phyloP scores from a whole-genome alignment of 2,888 invertebrate genomes.

The Xylophagus ater region DNA sequence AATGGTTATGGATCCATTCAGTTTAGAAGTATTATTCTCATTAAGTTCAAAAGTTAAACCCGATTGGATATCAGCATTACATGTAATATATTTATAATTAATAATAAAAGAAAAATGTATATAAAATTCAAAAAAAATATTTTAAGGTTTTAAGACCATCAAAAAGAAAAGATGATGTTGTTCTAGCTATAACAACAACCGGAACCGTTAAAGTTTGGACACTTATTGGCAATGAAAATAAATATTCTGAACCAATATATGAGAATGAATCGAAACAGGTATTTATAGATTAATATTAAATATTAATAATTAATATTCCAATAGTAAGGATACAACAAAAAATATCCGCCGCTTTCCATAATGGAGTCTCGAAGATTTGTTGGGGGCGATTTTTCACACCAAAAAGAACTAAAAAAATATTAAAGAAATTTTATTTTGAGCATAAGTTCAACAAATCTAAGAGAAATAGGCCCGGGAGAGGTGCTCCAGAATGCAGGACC shows the following conservation, averaged over 20 bases:
- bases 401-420: too few species aligned
- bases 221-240: constrained; percentile 75
- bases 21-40: constrained; percentile 82
- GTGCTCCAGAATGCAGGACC: too few species aligned
- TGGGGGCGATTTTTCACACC: too few species aligned
- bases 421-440: too few species aligned
- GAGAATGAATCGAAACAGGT: constrained; percentile 93
- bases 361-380: too few species aligned
- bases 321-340: background rate
- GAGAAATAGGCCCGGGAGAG: too few species aligned
- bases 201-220: constrained; percentile 98
- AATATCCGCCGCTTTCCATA: too few species aligned
- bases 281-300: background rate
- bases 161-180: constrained; percentile 86
- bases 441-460: too few species aligned
- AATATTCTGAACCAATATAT: constrained; percentile 76
- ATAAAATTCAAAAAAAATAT: too few species aligned
- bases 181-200: constrained; percentile 87
- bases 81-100: constrained; percentile 46
- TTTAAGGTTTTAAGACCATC: constrained; percentile 53
- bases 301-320: background rate
- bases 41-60: constrained; percentile 91
- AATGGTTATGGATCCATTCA: constrained; percentile 92
- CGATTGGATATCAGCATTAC: constrained; percentile 96
- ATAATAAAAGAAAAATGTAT: background rate